A percentile compares a stretch with the other conserved stretches of the same genome.
phyloP scores from a whole-genome alignment of 2,113 vertebrate genomes.

The Calonectris borealis region DNA sequence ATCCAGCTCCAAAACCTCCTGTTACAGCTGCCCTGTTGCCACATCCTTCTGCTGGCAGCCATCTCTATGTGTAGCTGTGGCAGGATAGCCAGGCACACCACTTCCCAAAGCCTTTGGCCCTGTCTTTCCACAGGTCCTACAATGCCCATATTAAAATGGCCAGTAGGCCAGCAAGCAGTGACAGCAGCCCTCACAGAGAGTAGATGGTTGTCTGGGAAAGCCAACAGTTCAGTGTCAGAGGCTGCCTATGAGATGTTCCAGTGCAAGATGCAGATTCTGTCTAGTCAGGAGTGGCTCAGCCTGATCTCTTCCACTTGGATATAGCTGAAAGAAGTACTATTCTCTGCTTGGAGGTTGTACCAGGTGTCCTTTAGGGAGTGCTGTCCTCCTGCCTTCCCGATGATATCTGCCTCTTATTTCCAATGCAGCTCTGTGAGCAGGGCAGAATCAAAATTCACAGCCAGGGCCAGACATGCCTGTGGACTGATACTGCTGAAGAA shows the following conservation, averaged over 20 bases:
- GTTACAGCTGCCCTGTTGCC: not conserved
- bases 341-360: not conserved
- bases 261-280: not conserved
- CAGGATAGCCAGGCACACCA: not conserved
- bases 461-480: not conserved
- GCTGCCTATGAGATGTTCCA: not conserved
- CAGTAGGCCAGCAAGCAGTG: not conserved
- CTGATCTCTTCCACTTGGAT: not conserved
- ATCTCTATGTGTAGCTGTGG: not conserved
- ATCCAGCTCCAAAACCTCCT: not conserved
- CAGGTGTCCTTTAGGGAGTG: not conserved
- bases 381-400: not conserved
- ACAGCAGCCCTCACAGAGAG: not conserved
- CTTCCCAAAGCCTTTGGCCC: not conserved
- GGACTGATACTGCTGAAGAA: not conserved
- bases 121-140: not conserved
- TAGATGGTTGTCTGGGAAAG: not conserved
- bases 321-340: not conserved
- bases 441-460: not conserved
- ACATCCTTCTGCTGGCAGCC: not conserved
- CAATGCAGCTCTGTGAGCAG: not conserved
- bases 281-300: not conserved
- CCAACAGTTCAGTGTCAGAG: not conserved
- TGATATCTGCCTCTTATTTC: not conserved
- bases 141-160: not conserved